A percentile compares a stretch with the other conserved stretches of the same genome.
Evolutionary conservation across 2,888 invertebrate species (phyloP).

Genomic region (Omphaloscelis lunosa): DNA sequence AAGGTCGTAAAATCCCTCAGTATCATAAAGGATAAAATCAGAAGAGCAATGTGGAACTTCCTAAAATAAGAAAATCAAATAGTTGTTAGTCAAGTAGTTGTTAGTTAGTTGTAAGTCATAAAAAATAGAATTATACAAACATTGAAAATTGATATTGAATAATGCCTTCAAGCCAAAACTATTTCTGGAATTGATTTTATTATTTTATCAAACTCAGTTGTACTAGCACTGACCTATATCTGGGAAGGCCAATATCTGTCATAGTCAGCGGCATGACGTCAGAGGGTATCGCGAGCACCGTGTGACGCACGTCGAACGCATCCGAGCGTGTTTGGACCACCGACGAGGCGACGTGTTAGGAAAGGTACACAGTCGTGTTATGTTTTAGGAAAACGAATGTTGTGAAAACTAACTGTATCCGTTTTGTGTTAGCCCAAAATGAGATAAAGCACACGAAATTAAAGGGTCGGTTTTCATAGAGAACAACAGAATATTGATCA

Average conservation of each 20-base stretch:
- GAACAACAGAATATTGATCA: neutral
- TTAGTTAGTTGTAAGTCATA: too few species aligned
- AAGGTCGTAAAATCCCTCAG: too few species aligned
- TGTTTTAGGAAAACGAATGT: neutral
- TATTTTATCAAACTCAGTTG: neutral
- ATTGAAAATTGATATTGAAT: neutral
- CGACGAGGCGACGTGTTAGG: neutral
- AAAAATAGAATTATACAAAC: neutral
- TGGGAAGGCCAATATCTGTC: slow-evolving; percentile 26
- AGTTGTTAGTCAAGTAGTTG: too few species aligned
- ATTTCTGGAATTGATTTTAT: neutral
- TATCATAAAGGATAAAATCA: neutral
- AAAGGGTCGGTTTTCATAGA: neutral
- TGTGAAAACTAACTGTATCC: neutral
- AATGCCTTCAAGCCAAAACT: neutral
- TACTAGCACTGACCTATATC: slow-evolving; percentile 38
- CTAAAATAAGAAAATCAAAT: neutral
- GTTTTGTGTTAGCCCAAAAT: neutral
- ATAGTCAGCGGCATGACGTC: slow-evolving; percentile 30
- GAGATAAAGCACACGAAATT: neutral
- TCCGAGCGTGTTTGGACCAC: slow-evolving; percentile 13
- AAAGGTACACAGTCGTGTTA: slow-evolving; percentile 3
- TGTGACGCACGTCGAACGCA: slow-evolving; percentile 37
- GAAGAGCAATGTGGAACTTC: neutral
- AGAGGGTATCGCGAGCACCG: slow-evolving; percentile 28